Evolutionary conservation across 2,888 invertebrate genomes (phyloP), one percentile per base, ranked within the genome.

Genomic region (Abrostola triplasia): DNA sequence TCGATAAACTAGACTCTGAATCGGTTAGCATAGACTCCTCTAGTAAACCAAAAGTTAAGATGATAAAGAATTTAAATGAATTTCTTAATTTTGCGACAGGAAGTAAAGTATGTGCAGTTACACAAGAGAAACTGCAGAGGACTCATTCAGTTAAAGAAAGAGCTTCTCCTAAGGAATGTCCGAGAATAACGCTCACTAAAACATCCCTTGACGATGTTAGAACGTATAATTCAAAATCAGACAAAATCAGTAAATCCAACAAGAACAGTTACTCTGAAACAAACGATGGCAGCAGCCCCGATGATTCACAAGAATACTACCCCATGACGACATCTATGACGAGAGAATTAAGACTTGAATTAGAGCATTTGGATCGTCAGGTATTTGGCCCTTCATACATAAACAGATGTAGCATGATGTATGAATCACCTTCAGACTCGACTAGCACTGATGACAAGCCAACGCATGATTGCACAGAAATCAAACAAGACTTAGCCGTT

Each of bases 321-420:
- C 98, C 98, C 4, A 97, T 98, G 96, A 97, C 97, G 0, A 98
- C 97, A 5, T 97, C 98, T 4, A 97, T 98, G 94, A 98, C 98
- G 0, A 95, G 97, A 80, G 98, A 98, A 86, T 90, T 98, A 80
- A 95, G 97, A 79, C 94, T 98, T 53, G 98, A 98, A 88, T 88
- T 98, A 70, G 98, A 98, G 84, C 98, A 97, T 86, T 92, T 98
- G 78, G 98, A 98, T 89, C 95, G 98, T 8, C 98, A 97, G 89
- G 97, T 98, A 5, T 98, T 98, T 84, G 98, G 97, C 0, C 86
- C 86, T 11, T 90, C 93, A 0, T 94, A 93, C 73, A 81, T 91
- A 38, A 90, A 89, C 69, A 80, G 92, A 50, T 89, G 92, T 70
- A 91, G 91, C 71, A 85, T 90, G 83, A 84, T 90, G 59, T 90